Percentiles rank a stretch among this genome's conserved stretches.
Evolutionary conservation across 2,113 vertebrate species (phyloP).

Genomic region (Drymodes brunneopygia): DNA sequence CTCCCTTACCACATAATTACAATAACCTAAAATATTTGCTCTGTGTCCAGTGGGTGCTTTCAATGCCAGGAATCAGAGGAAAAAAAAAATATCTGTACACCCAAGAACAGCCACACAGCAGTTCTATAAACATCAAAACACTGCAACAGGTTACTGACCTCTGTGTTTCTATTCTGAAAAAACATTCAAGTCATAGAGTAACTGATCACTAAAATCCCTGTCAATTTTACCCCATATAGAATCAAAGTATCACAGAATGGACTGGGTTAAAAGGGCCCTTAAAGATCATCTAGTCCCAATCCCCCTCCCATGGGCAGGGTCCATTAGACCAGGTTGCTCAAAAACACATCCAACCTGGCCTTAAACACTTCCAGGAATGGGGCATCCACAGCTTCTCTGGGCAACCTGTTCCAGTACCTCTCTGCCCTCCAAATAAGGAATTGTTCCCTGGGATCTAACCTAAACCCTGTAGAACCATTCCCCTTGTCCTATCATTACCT

Average conservation of each 20-base stretch:
- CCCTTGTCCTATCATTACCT: neutral
- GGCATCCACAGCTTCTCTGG: neutral
- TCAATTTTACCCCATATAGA: neutral
- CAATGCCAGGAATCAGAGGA: neutral
- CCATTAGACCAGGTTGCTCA: neutral
- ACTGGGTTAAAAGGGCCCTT: neutral
- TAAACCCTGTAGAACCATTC: neutral
- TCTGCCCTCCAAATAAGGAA: neutral
- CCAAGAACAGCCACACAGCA: neutral
- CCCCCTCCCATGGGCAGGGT: neutral
- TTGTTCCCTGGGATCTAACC: neutral
- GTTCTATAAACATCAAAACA: neutral
- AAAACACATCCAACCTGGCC: neutral
- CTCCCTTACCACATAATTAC: neutral
- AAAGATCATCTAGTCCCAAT: neutral
- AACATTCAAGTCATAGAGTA: neutral
- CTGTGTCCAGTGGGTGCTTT: neutral
- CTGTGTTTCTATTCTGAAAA: neutral
- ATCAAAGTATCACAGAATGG: neutral
- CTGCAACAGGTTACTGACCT: neutral
- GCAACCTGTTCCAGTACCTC: neutral
- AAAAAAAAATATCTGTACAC: neutral
- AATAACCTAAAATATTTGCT: neutral
- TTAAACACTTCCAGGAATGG: neutral
- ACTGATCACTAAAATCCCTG: neutral